A percentile compares a stretch with the other conserved stretches of the same genome.
These are phyloP conservation scores for Cybosia mesomella DNA, from an alignment of 2,888 invertebrate genomes.

Conservation along the genomic window DNA sequence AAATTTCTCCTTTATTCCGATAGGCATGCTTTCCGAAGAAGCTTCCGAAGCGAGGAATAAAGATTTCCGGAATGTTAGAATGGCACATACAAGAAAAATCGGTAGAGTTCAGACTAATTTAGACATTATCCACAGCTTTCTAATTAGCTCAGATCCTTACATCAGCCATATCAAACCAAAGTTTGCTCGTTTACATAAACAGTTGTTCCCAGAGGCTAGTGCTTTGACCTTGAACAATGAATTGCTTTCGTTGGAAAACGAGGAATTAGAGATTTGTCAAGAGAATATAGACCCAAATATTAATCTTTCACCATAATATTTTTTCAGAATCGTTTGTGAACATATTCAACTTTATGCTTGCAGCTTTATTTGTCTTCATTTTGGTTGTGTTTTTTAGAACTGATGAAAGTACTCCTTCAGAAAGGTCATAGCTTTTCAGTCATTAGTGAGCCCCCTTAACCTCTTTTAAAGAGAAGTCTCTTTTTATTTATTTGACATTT, in stretches of 20 bases:
- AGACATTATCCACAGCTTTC: too few species aligned
- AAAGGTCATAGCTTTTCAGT: too few species aligned
- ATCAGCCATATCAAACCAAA: constrained; percentile 2
- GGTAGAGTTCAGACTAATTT: too few species aligned
- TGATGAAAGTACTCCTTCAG: too few species aligned
- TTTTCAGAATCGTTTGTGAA: too few species aligned
- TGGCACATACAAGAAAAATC: too few species aligned
- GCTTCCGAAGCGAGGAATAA: constrained; percentile 6
- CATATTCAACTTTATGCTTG: not conserved
- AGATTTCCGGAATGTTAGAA: not conserved
- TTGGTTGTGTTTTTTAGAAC: not conserved
- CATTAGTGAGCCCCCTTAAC: too few species aligned
- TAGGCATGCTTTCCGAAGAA: constrained; percentile 17
- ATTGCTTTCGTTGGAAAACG: constrained; percentile 9
- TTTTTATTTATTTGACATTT: too few species aligned
- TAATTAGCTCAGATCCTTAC: too few species aligned
- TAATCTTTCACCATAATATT: not conserved
- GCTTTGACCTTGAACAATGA: too few species aligned
- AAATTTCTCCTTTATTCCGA: constrained; percentile 7
- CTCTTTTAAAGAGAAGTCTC: too few species aligned
- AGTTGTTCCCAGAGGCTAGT: too few species aligned
- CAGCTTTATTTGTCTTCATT: not conserved
- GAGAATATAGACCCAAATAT: not conserved
- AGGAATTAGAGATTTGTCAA: constrained; percentile 5
- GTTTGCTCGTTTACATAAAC: constrained; percentile 7